Evolutionary conservation across 2,888 invertebrate genomes (phyloP).

Genomic region (Adineta ricciae): DNA sequence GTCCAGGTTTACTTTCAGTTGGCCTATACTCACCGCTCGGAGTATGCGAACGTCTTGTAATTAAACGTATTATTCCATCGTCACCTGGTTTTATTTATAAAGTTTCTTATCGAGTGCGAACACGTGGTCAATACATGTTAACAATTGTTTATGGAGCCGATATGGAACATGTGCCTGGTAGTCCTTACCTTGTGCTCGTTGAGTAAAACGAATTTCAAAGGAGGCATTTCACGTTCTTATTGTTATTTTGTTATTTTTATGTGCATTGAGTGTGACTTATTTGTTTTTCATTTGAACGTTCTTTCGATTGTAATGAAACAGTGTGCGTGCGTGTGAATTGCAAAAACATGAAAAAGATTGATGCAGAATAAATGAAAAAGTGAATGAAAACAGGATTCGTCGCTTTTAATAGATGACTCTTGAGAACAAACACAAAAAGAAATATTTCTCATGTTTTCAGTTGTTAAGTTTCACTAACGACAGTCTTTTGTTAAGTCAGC

Average conservation of each 20-base stretch:
- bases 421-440: background rate
- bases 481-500: background rate
- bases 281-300: background rate
- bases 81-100: conserved; percentile 1
- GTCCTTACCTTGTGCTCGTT: background rate
- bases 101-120: background rate
- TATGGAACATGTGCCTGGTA: background rate
- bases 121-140: background rate
- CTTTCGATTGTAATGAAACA: background rate
- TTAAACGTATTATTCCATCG: background rate
- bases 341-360: background rate
- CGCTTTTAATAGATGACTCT: background rate
- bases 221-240: background rate
- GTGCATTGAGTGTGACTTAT: background rate
- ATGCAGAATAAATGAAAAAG: background rate
- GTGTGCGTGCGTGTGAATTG: background rate
- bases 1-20: background rate
- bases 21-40: background rate
- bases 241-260: background rate
- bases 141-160: background rate
- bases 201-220: background rate
- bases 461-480: background rate
- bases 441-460: background rate
- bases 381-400: background rate
- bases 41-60: background rate